Base-by-base conservation (phyloP, 2,797 vertebrate genomes). In the Cossypha caffra region DNA sequence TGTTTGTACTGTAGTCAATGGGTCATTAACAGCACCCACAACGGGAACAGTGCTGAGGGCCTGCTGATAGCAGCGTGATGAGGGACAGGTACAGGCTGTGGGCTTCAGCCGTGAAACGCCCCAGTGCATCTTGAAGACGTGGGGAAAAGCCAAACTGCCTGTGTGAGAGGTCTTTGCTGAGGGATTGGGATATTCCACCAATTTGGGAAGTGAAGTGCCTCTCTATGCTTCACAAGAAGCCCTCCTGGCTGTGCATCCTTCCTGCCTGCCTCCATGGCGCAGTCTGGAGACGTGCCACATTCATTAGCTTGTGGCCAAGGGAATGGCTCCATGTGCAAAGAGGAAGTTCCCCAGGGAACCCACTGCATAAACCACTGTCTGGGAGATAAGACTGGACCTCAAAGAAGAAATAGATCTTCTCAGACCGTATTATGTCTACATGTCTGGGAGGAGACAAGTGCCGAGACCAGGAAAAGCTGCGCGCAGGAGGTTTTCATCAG, bases 401-500 rank as follows among this genome's bases (percentile, higher is more conserved):
- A 92, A 95, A 94, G 90, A 93, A 95, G 77, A 96, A 95, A 97
- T 63, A 74, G 87, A 88, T 95, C 89, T 95, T 92, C 93, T 94
- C 90, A 97, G 95, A 97, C 96, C 95, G 21, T 93, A 94, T 96
- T 96, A 92, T 97, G 92, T 96, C 96, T 95, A 94, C 86, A 93
- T 55, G 93, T 85, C 93, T 90, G 93, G 96, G 88, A 94, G n/a
- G 48, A 96, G 87, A 94, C 90, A 84, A 93, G 81, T 2, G 10
- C 57, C 3, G 50, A 93, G 95, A 97, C 83, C 91, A 92, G 93
- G 92, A 96, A 94, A 96, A 96, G 25, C 89, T 79, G 29, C 0
- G 0, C 0, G 20, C 95, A 97, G 92, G 89, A 96, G 96, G 87
- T 97, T 97, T 96, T 95, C 92, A 95, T 97, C 95, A 97, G 92